These are phyloP conservation scores for Nebria brevicollis DNA, from an alignment of 2,888 invertebrate genomes.

Conservation along the genomic window DNA sequence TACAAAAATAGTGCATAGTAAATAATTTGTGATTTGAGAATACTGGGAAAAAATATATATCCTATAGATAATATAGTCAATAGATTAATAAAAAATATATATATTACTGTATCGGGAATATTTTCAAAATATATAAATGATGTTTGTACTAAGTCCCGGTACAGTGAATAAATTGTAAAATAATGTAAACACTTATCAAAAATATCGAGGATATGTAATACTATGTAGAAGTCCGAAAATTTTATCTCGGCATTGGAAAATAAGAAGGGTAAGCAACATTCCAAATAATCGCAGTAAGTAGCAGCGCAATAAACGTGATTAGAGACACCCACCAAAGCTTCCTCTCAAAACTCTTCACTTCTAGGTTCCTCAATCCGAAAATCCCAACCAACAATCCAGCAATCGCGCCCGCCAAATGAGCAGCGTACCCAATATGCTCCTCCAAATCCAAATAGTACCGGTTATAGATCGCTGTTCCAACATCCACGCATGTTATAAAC, in stretches of 20 bases:
- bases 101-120: too few relatives aligned
- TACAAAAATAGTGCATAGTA: not conserved
- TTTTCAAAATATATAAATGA: too few relatives aligned
- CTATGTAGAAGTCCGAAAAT: not conserved
- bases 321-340: conserved; percentile 70
- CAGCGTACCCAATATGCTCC: conserved; percentile 91
- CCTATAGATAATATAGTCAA: not conserved
- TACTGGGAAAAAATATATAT: not conserved
- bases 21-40: not conserved
- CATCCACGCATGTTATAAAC: conserved; percentile 82
- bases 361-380: conserved; percentile 71
- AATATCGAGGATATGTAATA: not conserved
- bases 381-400: conserved; percentile 82
- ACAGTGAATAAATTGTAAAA: not conserved
- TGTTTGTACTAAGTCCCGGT: not conserved
- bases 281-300: conserved; percentile 67
- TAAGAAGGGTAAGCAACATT: conserved; percentile 63
- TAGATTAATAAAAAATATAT: not conserved
- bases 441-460: conserved; percentile 77
- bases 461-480: conserved; percentile 91
- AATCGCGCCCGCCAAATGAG: conserved; percentile 91
- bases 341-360: conserved; percentile 70
- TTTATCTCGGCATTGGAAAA: conserved; percentile 52
- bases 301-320: conserved; percentile 63
- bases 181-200: not conserved